A percentile compares a stretch with the other conserved stretches of the same genome.
Evolutionary conservation across 2,888 invertebrate species (phyloP).

Genomic region (Heliconius sara): DNA sequence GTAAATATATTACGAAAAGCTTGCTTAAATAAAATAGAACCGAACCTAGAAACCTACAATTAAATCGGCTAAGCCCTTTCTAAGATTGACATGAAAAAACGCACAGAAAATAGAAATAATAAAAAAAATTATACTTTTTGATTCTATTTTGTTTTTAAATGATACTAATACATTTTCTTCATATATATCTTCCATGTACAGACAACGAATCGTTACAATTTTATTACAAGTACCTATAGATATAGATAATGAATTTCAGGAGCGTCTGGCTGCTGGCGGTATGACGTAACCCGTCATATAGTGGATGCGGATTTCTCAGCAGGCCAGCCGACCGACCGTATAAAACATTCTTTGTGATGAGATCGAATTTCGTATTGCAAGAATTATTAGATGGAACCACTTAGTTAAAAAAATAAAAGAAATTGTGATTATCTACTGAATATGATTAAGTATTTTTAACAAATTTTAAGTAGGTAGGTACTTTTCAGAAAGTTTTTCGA

Average conservation of each 20-base stretch:
- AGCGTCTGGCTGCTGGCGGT: slow-evolving; percentile 45
- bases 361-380: slow-evolving; percentile 50
- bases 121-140: no score
- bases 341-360: slow-evolving; percentile 49
- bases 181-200: no score
- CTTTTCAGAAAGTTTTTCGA: not conserved
- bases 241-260: slow-evolving; percentile 60
- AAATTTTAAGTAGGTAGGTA: not conserved
- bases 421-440: not conserved
- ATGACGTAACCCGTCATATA: slow-evolving; percentile 52
- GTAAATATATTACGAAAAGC: no score
- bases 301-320: slow-evolving; percentile 55
- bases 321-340: slow-evolving; percentile 46
- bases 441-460: not conserved
- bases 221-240: no score
- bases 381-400: slow-evolving; percentile 10
- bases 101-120: no score
- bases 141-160: no score
- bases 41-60: no score
- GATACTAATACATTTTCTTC: no score
- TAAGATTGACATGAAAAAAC: no score
- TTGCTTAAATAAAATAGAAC: no score
- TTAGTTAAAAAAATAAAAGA: not conserved
- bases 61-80: no score
- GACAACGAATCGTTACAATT: no score